phyloP scores from a whole-genome alignment of 2,888 invertebrate species.

The Dimorphilus gyrociliatus region DNA sequence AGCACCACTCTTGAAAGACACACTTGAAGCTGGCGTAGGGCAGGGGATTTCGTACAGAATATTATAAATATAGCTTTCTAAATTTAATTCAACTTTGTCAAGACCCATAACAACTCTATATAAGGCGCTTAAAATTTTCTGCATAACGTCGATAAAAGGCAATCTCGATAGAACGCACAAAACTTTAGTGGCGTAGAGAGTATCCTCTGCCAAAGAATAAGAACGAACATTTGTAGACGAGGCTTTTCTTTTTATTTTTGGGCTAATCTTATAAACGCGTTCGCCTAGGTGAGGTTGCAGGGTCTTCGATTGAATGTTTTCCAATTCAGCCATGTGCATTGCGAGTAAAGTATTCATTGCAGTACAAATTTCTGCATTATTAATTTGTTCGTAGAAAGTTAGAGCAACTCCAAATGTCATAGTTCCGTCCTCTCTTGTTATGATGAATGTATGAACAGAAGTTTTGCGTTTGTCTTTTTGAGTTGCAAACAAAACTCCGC shows the following conservation, averaged over 20 bases:
- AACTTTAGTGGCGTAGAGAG: slow-evolving; percentile 83
- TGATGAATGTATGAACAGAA: slow-evolving; percentile 85
- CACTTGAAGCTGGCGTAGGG: slow-evolving; percentile 71
- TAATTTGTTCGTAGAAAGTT: slow-evolving; percentile 88
- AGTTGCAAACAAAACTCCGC: slow-evolving; percentile 80
- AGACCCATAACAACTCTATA: slow-evolving; percentile 16
- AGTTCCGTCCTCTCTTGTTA: slow-evolving; percentile 88
- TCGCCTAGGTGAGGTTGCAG: slow-evolving; percentile 32
- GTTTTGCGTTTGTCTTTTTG: slow-evolving; percentile 73
- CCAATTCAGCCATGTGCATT: slow-evolving; percentile 35
- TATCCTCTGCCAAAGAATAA: slow-evolving; percentile 83
- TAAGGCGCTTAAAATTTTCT: slow-evolving; percentile 22
- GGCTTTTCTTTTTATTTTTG: slow-evolving; percentile 3
- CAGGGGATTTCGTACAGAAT: slow-evolving; percentile 80
- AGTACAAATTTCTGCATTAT: slow-evolving; percentile 73
- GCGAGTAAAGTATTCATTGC: slow-evolving; percentile 89
- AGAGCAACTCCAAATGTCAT: slow-evolving; percentile 83
- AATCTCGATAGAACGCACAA: slow-evolving; percentile 78
- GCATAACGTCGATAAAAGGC: slow-evolving; percentile 47
- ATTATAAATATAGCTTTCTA: slow-evolving; percentile 89
- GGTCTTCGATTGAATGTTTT: slow-evolving; percentile 15
- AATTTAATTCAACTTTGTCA: slow-evolving; percentile 39
- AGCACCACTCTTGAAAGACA: slow-evolving; percentile 44
- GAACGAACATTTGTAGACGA: slow-evolving; percentile 10
- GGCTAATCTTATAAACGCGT: slow-evolving; percentile 24